Base-by-base conservation (phyloP, 2,888 invertebrate genomes). In the Bursaphelenchus okinawaensis region DNA sequence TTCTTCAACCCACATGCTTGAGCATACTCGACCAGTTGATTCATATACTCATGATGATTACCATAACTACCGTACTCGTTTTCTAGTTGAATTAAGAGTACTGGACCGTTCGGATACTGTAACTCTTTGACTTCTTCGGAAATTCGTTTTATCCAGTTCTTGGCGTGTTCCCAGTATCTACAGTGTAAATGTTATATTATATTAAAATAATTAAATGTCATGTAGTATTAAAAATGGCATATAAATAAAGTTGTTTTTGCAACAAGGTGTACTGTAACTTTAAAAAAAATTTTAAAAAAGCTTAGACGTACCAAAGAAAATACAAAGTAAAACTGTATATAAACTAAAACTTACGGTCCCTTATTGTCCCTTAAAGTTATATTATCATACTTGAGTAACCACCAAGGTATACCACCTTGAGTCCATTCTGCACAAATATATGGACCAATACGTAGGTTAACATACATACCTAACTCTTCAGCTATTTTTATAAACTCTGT, bases 381-480 rank as follows among this genome's bases (percentile, higher is more conserved):
- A 55, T 51, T 24, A 24, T 63, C 31, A 16, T 28, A 50, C 12
- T 7, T 22, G 24, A 64, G 55, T 4, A 65, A 27, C 63, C 62
- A 65, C 66, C 63, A 63, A 6, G 66, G 66, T 9, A 65, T 27
- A 16, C 66, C 66, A 7, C 66, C 66, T 27, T 65, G 50, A 24
- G 55, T 64, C 50, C 55, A 65, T 26, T 65, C 66, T 7, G 65
- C 65, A 26, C 65, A 65, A 12, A 55, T 29, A 52, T 65, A 65
- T 7, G 66, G 66, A 2, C 66, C 66, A 7, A 65, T 57, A 4
- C 66, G 55, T 12, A 65, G 29, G 31, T 62, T 62, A 4, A 62
- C 56, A 23, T 66, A 65, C 26, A 65, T 40, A 7, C 52, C 65
- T 40, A 66, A 28, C 8, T 56, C 40, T 24, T 65, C n/a, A 12